Base-by-base conservation (phyloP, 2,888 invertebrate species). In the Cloeon dipterum region DNA sequence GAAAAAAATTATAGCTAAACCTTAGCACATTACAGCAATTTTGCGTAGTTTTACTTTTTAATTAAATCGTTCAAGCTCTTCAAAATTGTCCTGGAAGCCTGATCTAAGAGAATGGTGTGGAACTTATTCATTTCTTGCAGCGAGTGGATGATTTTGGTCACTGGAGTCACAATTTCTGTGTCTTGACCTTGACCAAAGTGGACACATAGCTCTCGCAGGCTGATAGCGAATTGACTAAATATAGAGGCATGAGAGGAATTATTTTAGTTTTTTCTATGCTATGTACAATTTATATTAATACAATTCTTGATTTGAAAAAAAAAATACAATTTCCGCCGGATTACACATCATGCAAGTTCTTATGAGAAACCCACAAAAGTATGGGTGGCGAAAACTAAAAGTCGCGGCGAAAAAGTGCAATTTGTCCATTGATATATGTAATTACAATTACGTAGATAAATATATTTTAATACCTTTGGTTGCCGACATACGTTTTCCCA, bases 111-210 rank as follows among this genome's bases (percentile, higher is more conserved):
- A 44, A 82, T 88, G 29, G 81, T 76, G 51, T 91, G 83, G 53
- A 82, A 89, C 55, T 89, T 91, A 55, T 83, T 79, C 74, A 91
- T 83, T 62, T 93, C 91, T 59, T 83, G 71, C 40, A 89, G 63
- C 37, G 75, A 71, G 51, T 79, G 70, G 44, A 77, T 75, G 44
- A 81, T 63, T 56, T 75, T 75, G 46, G 72, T 74, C 35, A 91
- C 61, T 25, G 77, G 74, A 40, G 81, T 74, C 58, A 79, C 71
- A 38, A 86, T 75, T 43, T 74, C 65, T 16, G 77, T 68, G 53
- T 91, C 88, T 50, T 82, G 78, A 21, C 74, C 88, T 50, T 82
- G 78, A 21, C 74, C 70, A 54, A 91, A 93, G 59, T 83, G 83
- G 34, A 73, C 67, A 46, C 82, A 81, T 50, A 93, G 62, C 47